These are phyloP conservation scores for Boulengerochromis microlepis DNA, from an alignment of 2,113 vertebrate genomes.

Conservation along the genomic window DNA sequence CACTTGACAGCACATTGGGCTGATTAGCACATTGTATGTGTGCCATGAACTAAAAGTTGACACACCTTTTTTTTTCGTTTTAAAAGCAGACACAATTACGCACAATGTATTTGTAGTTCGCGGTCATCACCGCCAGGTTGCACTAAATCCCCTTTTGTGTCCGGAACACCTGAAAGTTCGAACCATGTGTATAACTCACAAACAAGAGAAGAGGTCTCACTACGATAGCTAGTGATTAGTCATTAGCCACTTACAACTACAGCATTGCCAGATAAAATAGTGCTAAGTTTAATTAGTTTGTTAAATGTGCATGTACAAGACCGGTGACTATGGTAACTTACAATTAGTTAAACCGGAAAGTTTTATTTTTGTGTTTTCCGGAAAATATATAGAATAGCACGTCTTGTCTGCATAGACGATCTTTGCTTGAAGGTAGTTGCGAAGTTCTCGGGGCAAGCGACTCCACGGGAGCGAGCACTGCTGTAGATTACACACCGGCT, in stretches of 20 bases:
- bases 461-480: background rate
- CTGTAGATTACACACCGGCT: constrained; percentile 18
- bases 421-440: constrained; percentile 24
- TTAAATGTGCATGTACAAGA: background rate
- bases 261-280: background rate
- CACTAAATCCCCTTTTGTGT: background rate
- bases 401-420: background rate
- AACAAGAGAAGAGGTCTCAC: constrained; percentile 1
- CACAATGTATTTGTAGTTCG: background rate
- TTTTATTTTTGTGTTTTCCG: background rate
- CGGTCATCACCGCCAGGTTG: background rate
- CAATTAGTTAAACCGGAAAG: background rate
- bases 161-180: constrained; percentile 3
- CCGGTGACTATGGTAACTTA: background rate
- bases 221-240: background rate
- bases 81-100: background rate
- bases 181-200: background rate
- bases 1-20: background rate
- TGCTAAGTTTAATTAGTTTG: background rate
- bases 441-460: constrained; percentile 24
- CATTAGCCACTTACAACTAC: background rate
- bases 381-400: background rate
- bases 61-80: background rate
- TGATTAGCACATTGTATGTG: background rate
- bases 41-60: background rate